A percentile compares a stretch with the other conserved stretches of the same genome.
These are phyloP conservation scores for Thamnophis elegans DNA, from an alignment of 2,797 vertebrate species.

Conservation along the genomic window DNA sequence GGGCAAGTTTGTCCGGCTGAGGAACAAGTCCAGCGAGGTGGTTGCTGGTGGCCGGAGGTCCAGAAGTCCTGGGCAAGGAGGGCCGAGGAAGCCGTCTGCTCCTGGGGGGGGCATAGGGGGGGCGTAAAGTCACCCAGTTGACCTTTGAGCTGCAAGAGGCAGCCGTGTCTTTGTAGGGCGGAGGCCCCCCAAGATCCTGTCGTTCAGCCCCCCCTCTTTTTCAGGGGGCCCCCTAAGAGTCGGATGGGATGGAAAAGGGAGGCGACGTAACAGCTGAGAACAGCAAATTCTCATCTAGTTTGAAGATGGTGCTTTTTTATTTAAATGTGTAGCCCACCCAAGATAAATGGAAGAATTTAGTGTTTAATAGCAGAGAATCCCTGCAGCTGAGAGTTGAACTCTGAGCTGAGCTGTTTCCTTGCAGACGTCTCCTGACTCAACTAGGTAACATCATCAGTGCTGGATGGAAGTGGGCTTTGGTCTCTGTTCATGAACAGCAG, in stretches of 20 bases:
- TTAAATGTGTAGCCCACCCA: not conserved
- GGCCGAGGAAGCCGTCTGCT: not conserved
- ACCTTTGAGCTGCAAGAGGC: not conserved
- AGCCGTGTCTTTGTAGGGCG: not conserved
- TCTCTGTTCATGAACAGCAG: too few relatives aligned
- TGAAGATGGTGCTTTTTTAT: not conserved
- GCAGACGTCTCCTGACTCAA: too few relatives aligned
- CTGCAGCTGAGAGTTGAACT: too few relatives aligned
- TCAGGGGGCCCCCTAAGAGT: not conserved
- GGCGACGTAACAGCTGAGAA: not conserved
- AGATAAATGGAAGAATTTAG: not conserved
- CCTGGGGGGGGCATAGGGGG: not conserved
- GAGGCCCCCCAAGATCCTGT: rapidly evolving
- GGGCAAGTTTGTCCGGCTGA: slow-evolving; percentile 89
- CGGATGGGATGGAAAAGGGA: rapidly evolving
- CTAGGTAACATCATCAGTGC: too few relatives aligned
- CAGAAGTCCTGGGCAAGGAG: not conserved
- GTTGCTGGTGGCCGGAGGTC: not conserved
- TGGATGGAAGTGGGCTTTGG: too few relatives aligned
- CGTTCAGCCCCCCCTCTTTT: not conserved
- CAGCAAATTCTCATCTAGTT: not conserved
- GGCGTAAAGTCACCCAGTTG: not conserved
- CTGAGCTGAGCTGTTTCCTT: too few relatives aligned
- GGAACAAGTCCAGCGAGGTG: slow-evolving; percentile 93
- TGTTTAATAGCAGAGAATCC: not conserved